Evolutionary conservation across 2,113 vertebrate genomes (phyloP).

Genomic region (Thunnus maccoyii): DNA sequence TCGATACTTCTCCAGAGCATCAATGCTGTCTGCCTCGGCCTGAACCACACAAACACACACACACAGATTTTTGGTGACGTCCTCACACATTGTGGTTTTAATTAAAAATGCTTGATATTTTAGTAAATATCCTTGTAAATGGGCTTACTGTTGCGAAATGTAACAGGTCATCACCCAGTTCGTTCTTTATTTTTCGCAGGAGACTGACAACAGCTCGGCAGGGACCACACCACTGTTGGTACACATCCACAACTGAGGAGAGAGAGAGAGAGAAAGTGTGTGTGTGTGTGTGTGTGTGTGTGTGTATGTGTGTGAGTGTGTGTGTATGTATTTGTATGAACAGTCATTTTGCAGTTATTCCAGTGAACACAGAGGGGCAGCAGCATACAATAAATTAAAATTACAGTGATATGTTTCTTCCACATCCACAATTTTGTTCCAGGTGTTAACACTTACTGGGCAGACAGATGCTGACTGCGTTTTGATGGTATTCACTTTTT

Average conservation of each 20-base stretch:
- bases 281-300: too few relatives aligned
- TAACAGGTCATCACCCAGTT: conserved; percentile 88
- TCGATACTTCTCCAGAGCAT: conserved; percentile 89
- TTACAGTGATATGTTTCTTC: background rate
- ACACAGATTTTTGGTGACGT: background rate
- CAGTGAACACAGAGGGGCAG: conserved; percentile 69
- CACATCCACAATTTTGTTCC: background rate
- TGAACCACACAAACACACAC: conserved; percentile 69
- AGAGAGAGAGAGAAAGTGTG: background rate
- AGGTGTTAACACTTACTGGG: background rate
- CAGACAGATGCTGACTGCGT: background rate
- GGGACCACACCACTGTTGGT: conserved; percentile 96
- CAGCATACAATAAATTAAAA: conserved; percentile 50
- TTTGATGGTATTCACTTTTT: background rate
- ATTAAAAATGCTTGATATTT: background rate
- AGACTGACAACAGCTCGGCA: conserved; percentile 91
- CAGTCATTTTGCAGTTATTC: conserved; percentile 43
- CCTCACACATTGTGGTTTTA: background rate
- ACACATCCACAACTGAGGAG: conserved; percentile 90
- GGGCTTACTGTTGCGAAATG: conserved; percentile 92
- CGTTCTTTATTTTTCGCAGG: conserved; percentile 93
- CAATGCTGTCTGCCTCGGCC: conserved; percentile 93
- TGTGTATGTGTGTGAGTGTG: too few relatives aligned
- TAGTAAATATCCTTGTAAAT: background rate
- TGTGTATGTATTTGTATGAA: too few relatives aligned